Base-by-base conservation (phyloP, 2,113 vertebrate species). In the Corythornis vintsioides region DNA sequence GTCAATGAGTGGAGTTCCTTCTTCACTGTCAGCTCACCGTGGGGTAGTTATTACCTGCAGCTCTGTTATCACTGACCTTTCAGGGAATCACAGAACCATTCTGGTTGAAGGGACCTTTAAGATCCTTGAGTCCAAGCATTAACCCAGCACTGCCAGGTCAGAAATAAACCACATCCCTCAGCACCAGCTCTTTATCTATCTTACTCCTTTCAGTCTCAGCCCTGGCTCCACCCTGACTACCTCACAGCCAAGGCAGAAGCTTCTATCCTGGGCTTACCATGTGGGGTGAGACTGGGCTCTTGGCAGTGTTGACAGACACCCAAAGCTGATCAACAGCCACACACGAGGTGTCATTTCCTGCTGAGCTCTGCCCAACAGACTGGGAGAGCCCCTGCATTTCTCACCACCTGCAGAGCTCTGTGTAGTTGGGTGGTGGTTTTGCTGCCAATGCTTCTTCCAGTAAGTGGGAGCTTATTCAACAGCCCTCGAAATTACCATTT, bases 221-320 rank as follows among this genome's bases (percentile, higher is more conserved):
- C 75, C 60, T 81, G 45, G 35, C 52, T 84, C 69, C 56, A 73
- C 33, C 15, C 21, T 35, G 45, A 42, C 52, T 24, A 15, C n/a
- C 53, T 40, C 2, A 2, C 25, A 56, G 18, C 22, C 63, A 20
- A 53, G 66, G 28, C 48, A 66, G 67, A 8, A 67, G 18, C 20
- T 70, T 59, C 7, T 13, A 70, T 29, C 56, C 50, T 4, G 10
- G 29, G 50, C 38, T 38, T 66, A 45, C 24, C 0, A 0, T 20
- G 19, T 64, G 21, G 24, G 55, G 47, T 3, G 1, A 61, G 29
- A 15, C 11, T 10, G 6, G 7, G 48, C 3, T 61, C 6, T 40
- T 35, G 26, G 6, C 56, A 52, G 21, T 70, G 29, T 8, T 42
- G 56, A 19, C 28, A 88, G 48, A 61, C 63, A 28, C 31, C 0